Conservation (phyloP, 2,113 vertebrate genomes). For the Brachyistius frenatus region DNA sequence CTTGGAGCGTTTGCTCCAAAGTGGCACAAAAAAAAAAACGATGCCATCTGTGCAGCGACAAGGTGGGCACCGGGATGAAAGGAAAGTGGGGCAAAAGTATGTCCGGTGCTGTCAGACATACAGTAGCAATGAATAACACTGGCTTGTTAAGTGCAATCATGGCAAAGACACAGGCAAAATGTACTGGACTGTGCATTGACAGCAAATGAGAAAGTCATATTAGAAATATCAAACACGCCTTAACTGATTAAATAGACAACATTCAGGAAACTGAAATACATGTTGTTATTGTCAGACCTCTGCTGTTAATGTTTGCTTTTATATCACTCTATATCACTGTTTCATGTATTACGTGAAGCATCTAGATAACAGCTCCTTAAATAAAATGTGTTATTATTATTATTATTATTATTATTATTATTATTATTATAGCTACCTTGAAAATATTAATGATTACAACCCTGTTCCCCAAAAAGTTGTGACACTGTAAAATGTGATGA, state of each 20-base stretch:
- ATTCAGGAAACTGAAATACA: not conserved
- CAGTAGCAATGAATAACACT: conserved; percentile 13
- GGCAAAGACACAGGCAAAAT: conserved; percentile 23
- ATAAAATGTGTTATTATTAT: too few species aligned
- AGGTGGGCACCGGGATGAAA: conserved; percentile 73
- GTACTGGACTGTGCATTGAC: conserved; percentile 2
- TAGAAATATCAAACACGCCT: not conserved
- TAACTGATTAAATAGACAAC: not conserved
- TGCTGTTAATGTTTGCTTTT: not conserved
- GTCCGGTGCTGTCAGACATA: conserved; percentile 14
- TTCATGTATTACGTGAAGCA: not conserved
- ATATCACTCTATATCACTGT: not conserved
- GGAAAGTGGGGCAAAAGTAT: conserved; percentile 48
- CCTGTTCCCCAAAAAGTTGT: too few species aligned
- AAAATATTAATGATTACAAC: too few species aligned
- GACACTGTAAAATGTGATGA: too few species aligned
- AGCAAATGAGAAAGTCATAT: conserved; percentile 1
- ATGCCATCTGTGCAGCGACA: conserved; percentile 77
- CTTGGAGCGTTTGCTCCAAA: conserved; percentile 56
- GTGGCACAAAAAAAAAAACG: conserved; percentile 43
- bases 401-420: too few species aligned
- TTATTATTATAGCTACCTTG: too few species aligned
- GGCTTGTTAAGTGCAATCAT: conserved; percentile 27
- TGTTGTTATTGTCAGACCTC: not conserved
- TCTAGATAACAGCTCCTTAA: not conserved